Conservation (phyloP, 2,888 invertebrate species). For the Protula sp. region DNA sequence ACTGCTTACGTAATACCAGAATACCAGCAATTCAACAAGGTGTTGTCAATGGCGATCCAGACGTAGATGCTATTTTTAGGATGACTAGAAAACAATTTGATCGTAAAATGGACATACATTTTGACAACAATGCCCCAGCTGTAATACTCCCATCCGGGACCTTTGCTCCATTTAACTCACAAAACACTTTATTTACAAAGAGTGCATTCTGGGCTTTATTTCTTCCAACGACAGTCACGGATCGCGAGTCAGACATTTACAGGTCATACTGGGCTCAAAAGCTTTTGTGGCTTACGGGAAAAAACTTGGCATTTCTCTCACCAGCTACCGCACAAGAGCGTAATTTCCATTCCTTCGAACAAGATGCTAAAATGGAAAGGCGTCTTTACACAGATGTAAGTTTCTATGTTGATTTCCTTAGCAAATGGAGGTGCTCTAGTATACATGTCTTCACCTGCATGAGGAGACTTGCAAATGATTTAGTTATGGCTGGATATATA, state of each 20-base stretch:
- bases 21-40: constrained; percentile 34
- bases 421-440: constrained; percentile 24
- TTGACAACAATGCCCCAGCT: constrained; percentile 32
- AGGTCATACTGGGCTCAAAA: constrained; percentile 35
- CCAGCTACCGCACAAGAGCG: constrained; percentile 29
- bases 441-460: neutral
- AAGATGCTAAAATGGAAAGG: constrained; percentile 27
- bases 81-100: constrained; percentile 29
- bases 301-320: constrained; percentile 28
- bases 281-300: constrained; percentile 30
- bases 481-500: neutral
- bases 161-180: constrained; percentile 34
- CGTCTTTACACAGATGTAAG: constrained; percentile 27
- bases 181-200: constrained; percentile 27
- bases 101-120: constrained; percentile 23
- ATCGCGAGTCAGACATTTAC: constrained; percentile 35
- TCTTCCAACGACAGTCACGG: constrained; percentile 29
- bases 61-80: constrained; percentile 37
- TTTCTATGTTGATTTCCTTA: constrained; percentile 18
- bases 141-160: constrained; percentile 29
- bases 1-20: neutral
- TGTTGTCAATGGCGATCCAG: constrained; percentile 37
- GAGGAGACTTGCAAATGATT: neutral
- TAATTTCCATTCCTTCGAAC: constrained; percentile 28
- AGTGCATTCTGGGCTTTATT: constrained; percentile 34